phyloP scores from a whole-genome alignment of 2,113 vertebrate genomes.

The Chelonoidis abingdonii region DNA sequence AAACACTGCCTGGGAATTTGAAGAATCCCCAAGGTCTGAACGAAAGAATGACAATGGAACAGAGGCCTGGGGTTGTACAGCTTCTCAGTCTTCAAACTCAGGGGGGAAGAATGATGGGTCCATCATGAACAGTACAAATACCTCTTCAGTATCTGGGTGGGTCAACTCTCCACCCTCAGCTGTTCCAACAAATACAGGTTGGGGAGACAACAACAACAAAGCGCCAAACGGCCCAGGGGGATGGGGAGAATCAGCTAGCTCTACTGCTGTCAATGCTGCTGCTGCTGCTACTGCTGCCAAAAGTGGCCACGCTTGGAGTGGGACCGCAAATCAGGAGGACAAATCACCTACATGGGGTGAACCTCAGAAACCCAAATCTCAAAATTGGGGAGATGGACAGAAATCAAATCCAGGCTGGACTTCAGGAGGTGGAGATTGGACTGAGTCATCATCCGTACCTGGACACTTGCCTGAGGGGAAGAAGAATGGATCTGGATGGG shows the following conservation, averaged over 20 bases:
- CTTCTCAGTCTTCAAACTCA: constrained; percentile 88
- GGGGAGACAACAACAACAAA: constrained; percentile 87
- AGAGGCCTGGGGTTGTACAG: constrained; percentile 88
- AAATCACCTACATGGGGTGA: constrained; percentile 93
- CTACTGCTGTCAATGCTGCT: constrained; percentile 84
- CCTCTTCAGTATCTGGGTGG: constrained; percentile 91
- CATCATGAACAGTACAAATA: constrained; percentile 86
- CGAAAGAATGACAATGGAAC: constrained; percentile 89
- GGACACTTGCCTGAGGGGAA: constrained; percentile 89
- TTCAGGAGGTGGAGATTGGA: constrained; percentile 83
- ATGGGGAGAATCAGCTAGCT: constrained; percentile 90
- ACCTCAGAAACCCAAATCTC: constrained; percentile 87
- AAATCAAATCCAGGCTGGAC: constrained; percentile 90
- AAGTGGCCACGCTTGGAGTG: constrained; percentile 91
- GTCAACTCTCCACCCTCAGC: constrained; percentile 84
- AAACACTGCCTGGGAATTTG: constrained; percentile 98
- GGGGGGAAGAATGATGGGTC: constrained; percentile 91
- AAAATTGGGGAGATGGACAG: constrained; percentile 91
- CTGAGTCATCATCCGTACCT: constrained; percentile 79
- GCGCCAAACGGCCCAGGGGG: constrained; percentile 88
- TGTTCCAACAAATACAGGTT: constrained; percentile 86
- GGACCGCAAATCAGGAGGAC: constrained; percentile 86
- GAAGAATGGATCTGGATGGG: constrained; percentile 90
- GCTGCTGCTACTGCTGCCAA: constrained; percentile 85
- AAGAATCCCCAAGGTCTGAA: constrained; percentile 89